A percentile compares a stretch with the other conserved stretches of the same genome.
phyloP scores from a whole-genome alignment of 2,113 vertebrate genomes.

The Dromas ardeola region DNA sequence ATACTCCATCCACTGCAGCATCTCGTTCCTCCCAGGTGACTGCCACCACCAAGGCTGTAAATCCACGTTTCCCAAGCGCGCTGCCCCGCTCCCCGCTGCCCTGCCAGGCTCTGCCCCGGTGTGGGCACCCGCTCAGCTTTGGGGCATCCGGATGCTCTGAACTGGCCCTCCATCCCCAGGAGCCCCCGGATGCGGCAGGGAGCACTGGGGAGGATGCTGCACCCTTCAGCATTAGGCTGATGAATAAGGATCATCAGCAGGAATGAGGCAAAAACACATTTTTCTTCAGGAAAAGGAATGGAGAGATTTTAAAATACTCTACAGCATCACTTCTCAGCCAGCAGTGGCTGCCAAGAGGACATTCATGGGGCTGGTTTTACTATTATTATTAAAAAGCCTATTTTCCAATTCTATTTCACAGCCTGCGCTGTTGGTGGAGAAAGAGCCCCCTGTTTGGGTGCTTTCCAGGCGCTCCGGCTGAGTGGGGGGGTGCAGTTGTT shows the following conservation, averaged over 20 bases:
- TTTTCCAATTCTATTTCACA: slow-evolving; percentile 46
- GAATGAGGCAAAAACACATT: not conserved
- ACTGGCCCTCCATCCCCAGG: not conserved
- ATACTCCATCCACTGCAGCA: not conserved
- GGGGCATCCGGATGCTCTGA: not conserved
- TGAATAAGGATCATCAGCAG: not conserved
- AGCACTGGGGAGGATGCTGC: not conserved
- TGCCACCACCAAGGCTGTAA: not conserved
- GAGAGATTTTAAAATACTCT: slow-evolving; percentile 36
- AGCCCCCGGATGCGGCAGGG: not conserved
- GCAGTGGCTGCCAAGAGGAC: slow-evolving; percentile 35
- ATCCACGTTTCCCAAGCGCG: rapidly evolving
- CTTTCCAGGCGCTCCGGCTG: not conserved
- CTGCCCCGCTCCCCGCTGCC: not conserved
- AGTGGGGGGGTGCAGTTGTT: not conserved
- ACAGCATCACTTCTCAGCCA: slow-evolving; percentile 38
- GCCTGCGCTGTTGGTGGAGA: not conserved
- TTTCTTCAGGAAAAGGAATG: not conserved
- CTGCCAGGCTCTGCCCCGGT: not conserved
- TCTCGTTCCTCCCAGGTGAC: not conserved
- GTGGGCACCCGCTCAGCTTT: not conserved
- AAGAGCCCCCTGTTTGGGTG: slow-evolving; percentile 30
- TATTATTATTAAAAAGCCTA: slow-evolving; percentile 53
- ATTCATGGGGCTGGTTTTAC: not conserved
- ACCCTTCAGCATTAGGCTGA: not conserved